phyloP scores from a whole-genome alignment of 2,113 vertebrate species.

The Deroptyus accipitrinus region DNA sequence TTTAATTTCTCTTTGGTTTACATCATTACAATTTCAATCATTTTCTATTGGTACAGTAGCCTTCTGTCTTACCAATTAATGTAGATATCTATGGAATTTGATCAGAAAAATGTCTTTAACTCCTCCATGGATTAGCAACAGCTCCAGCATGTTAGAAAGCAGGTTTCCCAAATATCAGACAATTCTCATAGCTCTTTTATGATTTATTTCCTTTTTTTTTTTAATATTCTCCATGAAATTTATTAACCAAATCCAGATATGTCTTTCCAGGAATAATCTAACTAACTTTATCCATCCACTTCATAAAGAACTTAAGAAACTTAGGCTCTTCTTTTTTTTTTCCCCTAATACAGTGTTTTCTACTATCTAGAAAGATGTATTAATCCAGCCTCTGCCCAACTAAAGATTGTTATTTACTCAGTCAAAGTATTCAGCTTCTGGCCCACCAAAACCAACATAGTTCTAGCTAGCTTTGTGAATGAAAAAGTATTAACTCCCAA shows the following conservation, averaged over 20 bases:
- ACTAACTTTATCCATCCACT: background rate
- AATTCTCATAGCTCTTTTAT: background rate
- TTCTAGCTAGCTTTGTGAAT: background rate
- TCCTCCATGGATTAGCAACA: background rate
- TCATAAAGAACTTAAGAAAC: background rate
- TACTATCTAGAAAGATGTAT: background rate
- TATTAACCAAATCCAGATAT: background rate
- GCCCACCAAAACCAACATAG: background rate
- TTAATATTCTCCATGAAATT: background rate
- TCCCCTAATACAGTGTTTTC: background rate
- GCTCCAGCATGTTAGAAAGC: background rate
- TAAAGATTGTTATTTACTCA: background rate
- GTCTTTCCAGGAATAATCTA: background rate
- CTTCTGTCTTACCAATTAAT: background rate
- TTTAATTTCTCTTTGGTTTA: background rate
- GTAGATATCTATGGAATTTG: background rate
- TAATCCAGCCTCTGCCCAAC: background rate
- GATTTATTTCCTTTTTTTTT: background rate
- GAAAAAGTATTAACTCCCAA: background rate
- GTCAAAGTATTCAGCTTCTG: background rate
- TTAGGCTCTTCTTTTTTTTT: fast-evolving
- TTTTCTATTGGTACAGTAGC: background rate
- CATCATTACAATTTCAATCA: background rate
- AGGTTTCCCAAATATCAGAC: background rate
- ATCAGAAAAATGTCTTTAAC: background rate